Evolutionary conservation across 2,888 invertebrate species (phyloP), one percentile per base, ranked within the genome.

Genomic region (Torymus tubicola): DNA sequence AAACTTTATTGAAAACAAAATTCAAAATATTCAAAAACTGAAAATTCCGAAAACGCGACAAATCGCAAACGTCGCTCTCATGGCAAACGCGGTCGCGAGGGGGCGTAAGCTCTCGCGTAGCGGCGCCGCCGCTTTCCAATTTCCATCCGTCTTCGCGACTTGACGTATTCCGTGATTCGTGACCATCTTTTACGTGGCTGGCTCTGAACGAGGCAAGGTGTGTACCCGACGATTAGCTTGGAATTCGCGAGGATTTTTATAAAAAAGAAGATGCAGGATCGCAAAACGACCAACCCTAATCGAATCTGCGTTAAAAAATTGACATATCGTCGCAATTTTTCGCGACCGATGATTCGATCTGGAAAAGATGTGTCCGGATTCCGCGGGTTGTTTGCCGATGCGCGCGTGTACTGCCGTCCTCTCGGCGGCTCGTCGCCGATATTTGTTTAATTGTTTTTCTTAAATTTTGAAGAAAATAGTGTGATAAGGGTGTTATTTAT

Each of bases 111-210:
- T 18, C 42, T 14, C 24, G 2, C 12, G 2, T 57, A 18, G 11
- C 24, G 11, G 16, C 13, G 21, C 57, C 21, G n/a, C n/a, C n/a
- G n/a, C n/a, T n/a, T n/a, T n/a, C 2, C 21, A 21, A n/a, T n/a
- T 16, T 57, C 42, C 14, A 31, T 31, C 31, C 31, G 31, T 2
- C 31, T 3, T 2, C 31, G 5, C 12, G 16, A 74, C 73, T 74
- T 65, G 16, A 14, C 50, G 14, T 74, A 13, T 57, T 55, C 21
- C 57, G 18, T 79, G 55, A 67, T 82, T 78, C 65, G 71, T 80
- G 77, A 57, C 63, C 53, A 18, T 74, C 82, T 80, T 82, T 82
- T 82, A 68, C 80, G 82, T 80, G 82, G 76, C 78, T 70, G 74
- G 74, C 80, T 71, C 71, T 58, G 69, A 74, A 65, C 74, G 73